Base-by-base conservation (phyloP, 2,888 invertebrate species). In the Amphipoea lucens region DNA sequence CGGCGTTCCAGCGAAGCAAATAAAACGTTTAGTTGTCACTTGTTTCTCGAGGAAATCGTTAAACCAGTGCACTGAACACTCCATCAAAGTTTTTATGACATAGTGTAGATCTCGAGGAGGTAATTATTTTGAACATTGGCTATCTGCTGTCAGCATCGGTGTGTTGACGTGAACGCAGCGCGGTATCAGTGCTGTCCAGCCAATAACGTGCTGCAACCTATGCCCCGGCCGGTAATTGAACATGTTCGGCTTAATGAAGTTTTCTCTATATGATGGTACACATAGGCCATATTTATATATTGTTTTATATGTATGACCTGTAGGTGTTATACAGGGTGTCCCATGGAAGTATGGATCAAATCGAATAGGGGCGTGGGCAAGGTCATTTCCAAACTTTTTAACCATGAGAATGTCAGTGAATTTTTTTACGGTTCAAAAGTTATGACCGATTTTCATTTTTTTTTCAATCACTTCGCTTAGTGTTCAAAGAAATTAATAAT, bases 211-310 rank as follows among this genome's bases (percentile, higher is more conserved):
- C 89, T 88, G 84, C 89, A 87, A 88, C 82, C 91, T 90, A 91
- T 90, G 88, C 88, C 90, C 91, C 90, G 91, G 86, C 89, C 92
- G 90, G 91, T 96, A 95, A 96, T 96, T 95, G 96, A 94, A 95
- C 95, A 95, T 95, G 96, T 92, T 91, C 93, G 83, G 89, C 91
- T 92, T 96, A 95, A 95, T 96, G 93, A 95, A 94, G 94, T 94
- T 94, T 94, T 94, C 94, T 92, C 92, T 89, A 89, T 90, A 84
- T 84, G 83, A 90, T 85, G 80, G 80, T 90, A 65, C 45, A 71
- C 78, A 60, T 51, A 23, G 67, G 29, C 4, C 36, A 86, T 65
- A 75, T 69, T 73, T 74, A 40, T 40, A 40, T 45, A 63, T 60
- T 74, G 54, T 4, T 36, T 48, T 42, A 57, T 23, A 23, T 11